Evolutionary conservation across 2,113 vertebrate species (phyloP).

Genomic region (Athene noctua): DNA sequence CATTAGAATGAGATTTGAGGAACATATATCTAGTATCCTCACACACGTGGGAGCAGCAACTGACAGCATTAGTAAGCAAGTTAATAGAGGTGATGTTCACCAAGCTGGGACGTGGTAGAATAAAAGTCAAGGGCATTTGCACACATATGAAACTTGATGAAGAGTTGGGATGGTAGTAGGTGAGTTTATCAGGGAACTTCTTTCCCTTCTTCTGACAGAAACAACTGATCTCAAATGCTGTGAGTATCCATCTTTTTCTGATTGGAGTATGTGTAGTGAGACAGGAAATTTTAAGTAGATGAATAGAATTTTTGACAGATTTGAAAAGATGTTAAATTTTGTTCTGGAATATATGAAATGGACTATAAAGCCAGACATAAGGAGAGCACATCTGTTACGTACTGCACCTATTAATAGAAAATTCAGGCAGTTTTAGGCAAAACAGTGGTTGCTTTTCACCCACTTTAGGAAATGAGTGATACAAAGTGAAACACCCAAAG

Average conservation of each 20-base stretch:
- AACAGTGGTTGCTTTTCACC: background rate
- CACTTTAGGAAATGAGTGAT: background rate
- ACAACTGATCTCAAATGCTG: background rate
- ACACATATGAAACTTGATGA: background rate
- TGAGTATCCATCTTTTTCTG: background rate
- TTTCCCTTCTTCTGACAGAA: background rate
- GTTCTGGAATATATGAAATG: background rate
- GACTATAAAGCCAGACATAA: background rate
- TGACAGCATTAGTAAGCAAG: background rate
- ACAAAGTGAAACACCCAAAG: background rate
- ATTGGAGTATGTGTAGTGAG: background rate
- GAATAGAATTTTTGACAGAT: background rate
- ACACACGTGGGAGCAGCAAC: background rate
- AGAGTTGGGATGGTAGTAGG: background rate
- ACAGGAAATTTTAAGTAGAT: background rate
- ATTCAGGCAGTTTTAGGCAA: background rate
- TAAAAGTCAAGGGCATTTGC: background rate
- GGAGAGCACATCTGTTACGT: background rate
- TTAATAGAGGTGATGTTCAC: background rate
- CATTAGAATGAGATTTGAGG: background rate
- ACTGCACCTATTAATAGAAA: background rate
- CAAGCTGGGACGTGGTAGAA: background rate
- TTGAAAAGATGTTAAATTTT: background rate
- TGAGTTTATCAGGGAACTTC: background rate
- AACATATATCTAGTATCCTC: background rate